Conservation (phyloP, 1,140 invertebrate genomes). For the Ladona fulva region DNA sequence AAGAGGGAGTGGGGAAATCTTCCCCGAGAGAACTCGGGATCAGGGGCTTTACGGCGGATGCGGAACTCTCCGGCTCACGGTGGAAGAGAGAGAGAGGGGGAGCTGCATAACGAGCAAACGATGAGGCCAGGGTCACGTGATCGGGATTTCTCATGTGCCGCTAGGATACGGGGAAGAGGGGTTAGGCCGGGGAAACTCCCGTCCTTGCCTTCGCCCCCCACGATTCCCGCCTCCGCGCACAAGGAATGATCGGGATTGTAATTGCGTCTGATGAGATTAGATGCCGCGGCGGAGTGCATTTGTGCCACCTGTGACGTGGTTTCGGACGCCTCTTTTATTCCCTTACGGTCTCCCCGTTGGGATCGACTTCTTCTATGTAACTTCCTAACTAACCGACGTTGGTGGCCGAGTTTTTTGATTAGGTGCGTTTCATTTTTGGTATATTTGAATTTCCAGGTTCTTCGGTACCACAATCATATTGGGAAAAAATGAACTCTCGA, state of each 20-base stretch:
- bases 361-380: too few relatives aligned
- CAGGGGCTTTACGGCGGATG: background rate
- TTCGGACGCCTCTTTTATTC: too few relatives aligned
- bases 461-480: too few relatives aligned
- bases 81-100: too few relatives aligned
- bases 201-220: background rate
- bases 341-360: too few relatives aligned
- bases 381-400: too few relatives aligned
- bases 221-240: background rate
- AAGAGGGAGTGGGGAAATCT: background rate
- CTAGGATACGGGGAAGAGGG: background rate
- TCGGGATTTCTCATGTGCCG: constrained; percentile 6
- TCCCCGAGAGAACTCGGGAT: background rate
- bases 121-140: background rate
- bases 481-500: too few relatives aligned
- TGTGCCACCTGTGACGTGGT: background rate
- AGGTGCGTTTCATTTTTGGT: too few relatives aligned
- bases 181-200: background rate
- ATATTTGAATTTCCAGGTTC: too few relatives aligned
- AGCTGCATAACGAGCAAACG: constrained; percentile 1
- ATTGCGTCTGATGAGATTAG: background rate
- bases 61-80: background rate
- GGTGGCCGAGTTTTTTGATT: too few relatives aligned
- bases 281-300: background rate
- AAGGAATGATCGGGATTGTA: background rate